phyloP scores from a whole-genome alignment of 2,888 invertebrate genomes.

The Ormyrus rosae region DNA sequence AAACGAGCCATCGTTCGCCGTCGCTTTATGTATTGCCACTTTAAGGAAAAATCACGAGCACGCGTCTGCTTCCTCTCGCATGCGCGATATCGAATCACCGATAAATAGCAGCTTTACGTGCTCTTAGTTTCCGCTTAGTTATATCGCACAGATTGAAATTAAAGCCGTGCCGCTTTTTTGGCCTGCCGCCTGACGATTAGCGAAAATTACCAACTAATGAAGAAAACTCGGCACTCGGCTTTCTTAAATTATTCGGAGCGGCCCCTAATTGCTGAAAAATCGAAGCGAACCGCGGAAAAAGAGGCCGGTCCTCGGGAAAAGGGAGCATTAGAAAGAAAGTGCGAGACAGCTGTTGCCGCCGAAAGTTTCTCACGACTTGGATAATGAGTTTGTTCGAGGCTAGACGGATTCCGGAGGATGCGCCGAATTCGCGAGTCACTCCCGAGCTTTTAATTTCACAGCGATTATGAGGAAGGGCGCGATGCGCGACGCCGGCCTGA shows the following conservation, averaged over 20 bases:
- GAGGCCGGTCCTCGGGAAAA: background rate
- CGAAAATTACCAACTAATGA: conserved; percentile 16
- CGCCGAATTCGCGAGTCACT: no score
- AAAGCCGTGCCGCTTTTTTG: no score
- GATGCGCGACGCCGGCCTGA: no score
- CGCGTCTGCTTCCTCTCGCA: background rate
- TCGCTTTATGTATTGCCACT: conserved; percentile 12
- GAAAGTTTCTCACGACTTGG: conserved; percentile 49
- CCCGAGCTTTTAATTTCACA: no score
- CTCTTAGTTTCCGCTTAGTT: conserved; percentile 27
- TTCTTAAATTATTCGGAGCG: background rate
- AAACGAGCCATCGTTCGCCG: conserved; percentile 1
- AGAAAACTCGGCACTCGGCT: background rate
- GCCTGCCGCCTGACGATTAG: background rate
- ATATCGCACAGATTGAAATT: conserved; percentile 1
- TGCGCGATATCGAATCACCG: background rate
- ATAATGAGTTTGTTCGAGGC: conserved; percentile 45
- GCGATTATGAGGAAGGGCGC: no score
- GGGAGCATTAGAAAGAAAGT: no score
- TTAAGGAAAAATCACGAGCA: conserved; percentile 26
- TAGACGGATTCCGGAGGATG: no score
- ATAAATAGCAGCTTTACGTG: conserved; percentile 41
- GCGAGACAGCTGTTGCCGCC: background rate
- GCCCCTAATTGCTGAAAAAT: conserved; percentile 26
- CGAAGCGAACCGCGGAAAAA: background rate